Conservation (phyloP, 2,113 vertebrate species). For the Pseudorhombus dupliciocellatus region DNA sequence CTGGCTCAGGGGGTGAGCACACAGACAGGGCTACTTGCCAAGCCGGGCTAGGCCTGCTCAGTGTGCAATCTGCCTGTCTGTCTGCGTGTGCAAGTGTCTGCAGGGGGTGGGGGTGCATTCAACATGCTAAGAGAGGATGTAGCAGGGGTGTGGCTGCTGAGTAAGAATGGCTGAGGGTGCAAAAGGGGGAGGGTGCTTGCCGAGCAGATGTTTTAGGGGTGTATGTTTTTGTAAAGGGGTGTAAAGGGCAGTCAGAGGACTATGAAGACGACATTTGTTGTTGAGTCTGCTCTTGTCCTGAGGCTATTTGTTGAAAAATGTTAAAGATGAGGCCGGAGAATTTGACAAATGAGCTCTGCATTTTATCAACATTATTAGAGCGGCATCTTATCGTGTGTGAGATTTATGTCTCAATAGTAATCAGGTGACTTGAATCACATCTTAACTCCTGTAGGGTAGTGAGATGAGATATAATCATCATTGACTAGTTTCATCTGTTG, state of each 20-base stretch:
- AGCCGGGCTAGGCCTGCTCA: constrained; percentile 33
- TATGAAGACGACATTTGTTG: constrained; percentile 56
- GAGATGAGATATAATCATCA: constrained; percentile 20
- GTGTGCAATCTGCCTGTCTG: constrained; percentile 24
- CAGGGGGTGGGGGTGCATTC: constrained; percentile 3
- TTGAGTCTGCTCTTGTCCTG: constrained; percentile 55
- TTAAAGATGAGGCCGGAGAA: constrained; percentile 14
- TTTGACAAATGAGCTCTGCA: neutral
- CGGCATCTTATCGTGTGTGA: neutral
- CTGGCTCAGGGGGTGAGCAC: constrained; percentile 59
- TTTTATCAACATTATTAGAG: neutral
- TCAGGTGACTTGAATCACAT: neutral
- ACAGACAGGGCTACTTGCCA: constrained; percentile 62
- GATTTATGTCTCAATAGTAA: neutral
- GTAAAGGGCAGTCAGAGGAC: constrained; percentile 70
- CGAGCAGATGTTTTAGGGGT: constrained; percentile 80
- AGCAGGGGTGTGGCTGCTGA: constrained; percentile 51
- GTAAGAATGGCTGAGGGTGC: constrained; percentile 45
- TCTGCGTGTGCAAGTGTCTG: constrained; percentile 38
- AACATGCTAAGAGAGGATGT: constrained; percentile 57
- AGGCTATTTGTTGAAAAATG: constrained; percentile 31
- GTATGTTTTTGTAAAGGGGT: constrained; percentile 71
- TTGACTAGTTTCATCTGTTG: constrained; percentile 13
- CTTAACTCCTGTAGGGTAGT: neutral
- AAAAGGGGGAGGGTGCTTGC: constrained; percentile 26